A percentile compares a stretch with the other conserved stretches of the same genome.
Evolutionary conservation across 2,888 invertebrate genomes (phyloP).

Genomic region (Dione vanillae): DNA sequence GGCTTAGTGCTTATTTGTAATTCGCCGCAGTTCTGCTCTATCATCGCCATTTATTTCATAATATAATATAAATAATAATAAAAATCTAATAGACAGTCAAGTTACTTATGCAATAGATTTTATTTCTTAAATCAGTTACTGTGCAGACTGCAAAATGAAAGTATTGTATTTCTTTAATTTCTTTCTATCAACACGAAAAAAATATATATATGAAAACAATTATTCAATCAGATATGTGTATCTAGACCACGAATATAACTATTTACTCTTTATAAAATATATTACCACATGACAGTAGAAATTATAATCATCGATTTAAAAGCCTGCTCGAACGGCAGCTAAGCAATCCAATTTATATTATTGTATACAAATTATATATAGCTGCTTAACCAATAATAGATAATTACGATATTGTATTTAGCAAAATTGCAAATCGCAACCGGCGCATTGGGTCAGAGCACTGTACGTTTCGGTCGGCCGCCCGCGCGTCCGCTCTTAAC

Average conservation of each 20-base stretch:
- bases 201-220: too few relatives aligned
- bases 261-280: not conserved
- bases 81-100: slow-evolving; percentile 10
- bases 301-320: not conserved
- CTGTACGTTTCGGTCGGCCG: slow-evolving; percentile 64
- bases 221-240: too few relatives aligned
- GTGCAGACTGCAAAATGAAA: not conserved
- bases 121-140: not conserved
- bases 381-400: slow-evolving; percentile 18
- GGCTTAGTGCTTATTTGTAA: slow-evolving; percentile 10
- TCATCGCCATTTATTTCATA: not conserved
- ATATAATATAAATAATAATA: slow-evolving; percentile 20
- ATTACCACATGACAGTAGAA: not conserved
- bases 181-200: too few relatives aligned
- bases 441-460: slow-evolving; percentile 63
- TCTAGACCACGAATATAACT: too few relatives aligned
- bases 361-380: not conserved
- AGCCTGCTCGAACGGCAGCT: not conserved
- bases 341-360: not conserved
- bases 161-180: too few relatives aligned
- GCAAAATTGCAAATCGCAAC: slow-evolving; percentile 69
- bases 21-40: slow-evolving; percentile 12
- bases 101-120: not conserved
- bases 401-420: slow-evolving; percentile 60
- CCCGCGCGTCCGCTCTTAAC: slow-evolving; percentile 46